Evolutionary conservation across 2,797 vertebrate genomes (phyloP).

Genomic region (Micrastur ruficollis): DNA sequence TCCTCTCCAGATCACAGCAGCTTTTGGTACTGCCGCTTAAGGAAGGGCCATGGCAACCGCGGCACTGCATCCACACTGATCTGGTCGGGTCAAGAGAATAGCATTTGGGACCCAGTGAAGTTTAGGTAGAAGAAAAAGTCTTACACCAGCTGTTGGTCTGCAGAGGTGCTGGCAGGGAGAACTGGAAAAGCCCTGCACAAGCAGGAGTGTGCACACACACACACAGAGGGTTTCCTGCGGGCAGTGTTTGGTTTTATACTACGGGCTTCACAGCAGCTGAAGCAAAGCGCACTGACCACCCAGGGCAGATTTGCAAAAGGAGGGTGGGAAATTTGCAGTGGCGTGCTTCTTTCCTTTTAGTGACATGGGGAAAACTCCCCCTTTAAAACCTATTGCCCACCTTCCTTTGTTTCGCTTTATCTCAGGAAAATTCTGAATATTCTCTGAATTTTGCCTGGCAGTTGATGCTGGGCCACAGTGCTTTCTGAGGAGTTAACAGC

Average conservation of each 20-base stretch:
- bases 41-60: background rate
- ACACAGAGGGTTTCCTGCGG: background rate
- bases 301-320: background rate
- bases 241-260: background rate
- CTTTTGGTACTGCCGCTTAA: fast-evolving
- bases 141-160: background rate
- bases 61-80: background rate
- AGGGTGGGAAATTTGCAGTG: background rate
- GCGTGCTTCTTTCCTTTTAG: background rate
- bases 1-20: background rate
- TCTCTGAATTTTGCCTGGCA: background rate
- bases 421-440: background rate
- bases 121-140: background rate
- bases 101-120: background rate
- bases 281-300: background rate
- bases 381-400: background rate
- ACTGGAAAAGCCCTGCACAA: background rate
- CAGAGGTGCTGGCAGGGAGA: background rate
- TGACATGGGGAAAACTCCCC: background rate
- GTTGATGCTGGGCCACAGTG: constrained; percentile 41
- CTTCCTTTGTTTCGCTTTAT: background rate
- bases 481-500: constrained; percentile 56
- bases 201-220: fast-evolving
- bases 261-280: background rate
- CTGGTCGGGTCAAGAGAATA: background rate